These are phyloP conservation scores for Hypotaenidia philippensis DNA, from an alignment of 2,797 vertebrate genomes.

Conservation along the genomic window DNA sequence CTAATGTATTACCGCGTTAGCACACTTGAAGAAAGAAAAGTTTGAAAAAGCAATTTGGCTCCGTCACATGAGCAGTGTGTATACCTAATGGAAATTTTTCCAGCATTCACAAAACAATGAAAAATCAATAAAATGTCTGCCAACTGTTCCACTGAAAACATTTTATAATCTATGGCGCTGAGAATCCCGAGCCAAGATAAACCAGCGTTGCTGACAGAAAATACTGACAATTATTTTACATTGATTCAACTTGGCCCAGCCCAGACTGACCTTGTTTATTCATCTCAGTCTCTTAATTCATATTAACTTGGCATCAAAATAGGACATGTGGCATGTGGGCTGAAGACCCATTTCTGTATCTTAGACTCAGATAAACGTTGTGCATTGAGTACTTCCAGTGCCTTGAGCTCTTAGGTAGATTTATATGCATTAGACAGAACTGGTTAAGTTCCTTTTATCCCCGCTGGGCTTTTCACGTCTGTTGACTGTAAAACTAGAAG, in stretches of 20 bases:
- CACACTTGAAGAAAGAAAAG: slow-evolving; percentile 50
- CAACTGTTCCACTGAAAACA: slow-evolving; percentile 69
- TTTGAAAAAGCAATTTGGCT: slow-evolving; percentile 49
- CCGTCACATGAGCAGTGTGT: background rate
- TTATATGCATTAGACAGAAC: slow-evolving; percentile 87
- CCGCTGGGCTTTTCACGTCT: slow-evolving; percentile 83
- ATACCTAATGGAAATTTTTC: slow-evolving; percentile 73
- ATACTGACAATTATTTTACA: slow-evolving; percentile 80
- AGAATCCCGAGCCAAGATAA: slow-evolving; percentile 78
- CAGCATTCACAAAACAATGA: slow-evolving; percentile 76
- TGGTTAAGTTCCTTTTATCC: slow-evolving; percentile 86
- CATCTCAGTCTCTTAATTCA: slow-evolving; percentile 78
- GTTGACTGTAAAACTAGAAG: slow-evolving; percentile 86
- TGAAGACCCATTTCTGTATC: slow-evolving; percentile 78
- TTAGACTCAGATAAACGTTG: slow-evolving; percentile 74
- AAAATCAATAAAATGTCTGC: slow-evolving; percentile 78
- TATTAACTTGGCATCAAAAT: slow-evolving; percentile 79
- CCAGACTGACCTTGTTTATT: slow-evolving; percentile 83
- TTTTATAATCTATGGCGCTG: slow-evolving; percentile 72
- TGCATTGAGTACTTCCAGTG: slow-evolving; percentile 78
- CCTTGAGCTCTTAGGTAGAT: slow-evolving; percentile 87
- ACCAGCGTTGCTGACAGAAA: slow-evolving; percentile 77
- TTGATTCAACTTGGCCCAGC: slow-evolving; percentile 78
- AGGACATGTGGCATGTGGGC: slow-evolving; percentile 76
- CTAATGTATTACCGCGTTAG: slow-evolving; percentile 19